Base-by-base conservation (phyloP, 2,113 vertebrate genomes). In the Hipposideros armiger region DNA sequence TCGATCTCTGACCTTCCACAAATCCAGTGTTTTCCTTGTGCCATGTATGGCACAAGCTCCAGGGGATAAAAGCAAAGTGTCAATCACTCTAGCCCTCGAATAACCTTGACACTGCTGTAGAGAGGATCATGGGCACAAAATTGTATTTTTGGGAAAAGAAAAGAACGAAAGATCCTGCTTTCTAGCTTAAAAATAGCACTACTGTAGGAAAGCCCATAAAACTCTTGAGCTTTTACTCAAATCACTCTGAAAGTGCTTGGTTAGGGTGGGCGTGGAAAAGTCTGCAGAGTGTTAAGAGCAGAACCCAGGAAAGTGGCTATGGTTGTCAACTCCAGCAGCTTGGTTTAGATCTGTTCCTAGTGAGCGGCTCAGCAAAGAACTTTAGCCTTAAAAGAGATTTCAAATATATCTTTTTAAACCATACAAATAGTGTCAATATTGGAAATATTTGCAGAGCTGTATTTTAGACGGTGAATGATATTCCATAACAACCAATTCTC, bases 191-290 rank as follows among this genome's bases (percentile, higher is more conserved):
- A 97, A 97, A 96, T 93, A 96, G 78, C 11, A 72, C 77, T 87
- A 54, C 40, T 90, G 16, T 76, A 84, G 42, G 60, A 94, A 93
- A 96, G 70, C 36, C 58, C 70, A 92, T 91, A 97, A 97, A 96
- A 96, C 42, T 89, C 86, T 82, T 82, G 66, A 97, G 87, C 70
- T 97, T 97, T 77, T 70, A 93, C 64, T 96, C 42, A 92, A 87
- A 40, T 87, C 69, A 80, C 69, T 97, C 69, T 91, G 87, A 97
- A 95, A 94, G 58, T 80, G 28, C 42, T 83, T 56, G 78, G 82
- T 89, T 80, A 92, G 36, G 40, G 22, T 73, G 2, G 36, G 2
- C 28, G 36, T 87, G 36, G 30, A n/a, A 13, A 89, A 84, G 64
- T 58, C 54, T 69, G 3, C 50, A 94, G 60, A 64, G 28, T 30